Evolutionary conservation across 2,113 vertebrate species (phyloP).

Genomic region (Nanorana parkeri): DNA sequence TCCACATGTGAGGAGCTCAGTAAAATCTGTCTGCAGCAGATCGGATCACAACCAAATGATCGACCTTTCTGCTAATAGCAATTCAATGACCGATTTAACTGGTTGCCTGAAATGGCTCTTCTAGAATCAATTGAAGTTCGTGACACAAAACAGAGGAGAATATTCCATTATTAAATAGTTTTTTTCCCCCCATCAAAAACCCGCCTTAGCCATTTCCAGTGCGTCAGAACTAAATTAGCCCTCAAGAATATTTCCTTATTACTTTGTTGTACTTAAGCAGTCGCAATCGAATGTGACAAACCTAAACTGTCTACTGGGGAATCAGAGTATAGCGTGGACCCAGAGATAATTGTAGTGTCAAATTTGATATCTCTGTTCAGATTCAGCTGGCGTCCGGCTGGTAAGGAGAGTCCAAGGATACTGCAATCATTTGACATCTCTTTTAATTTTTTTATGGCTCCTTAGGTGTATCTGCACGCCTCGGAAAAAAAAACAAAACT

Average conservation of each 20-base stretch:
- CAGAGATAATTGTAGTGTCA: slow-evolving; percentile 31
- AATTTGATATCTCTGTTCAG: slow-evolving; percentile 35
- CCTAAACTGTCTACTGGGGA: slow-evolving; percentile 1
- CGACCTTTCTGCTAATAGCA: too few relatives aligned
- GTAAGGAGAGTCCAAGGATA: slow-evolving; percentile 45
- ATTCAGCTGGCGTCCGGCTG: slow-evolving; percentile 5
- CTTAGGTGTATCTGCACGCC: slow-evolving; percentile 24
- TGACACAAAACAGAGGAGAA: too few relatives aligned
- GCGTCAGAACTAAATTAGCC: too few relatives aligned
- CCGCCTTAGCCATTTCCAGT: too few relatives aligned
- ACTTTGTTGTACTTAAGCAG: slow-evolving; percentile 16
- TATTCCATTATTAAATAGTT: too few relatives aligned
- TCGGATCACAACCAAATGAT: too few relatives aligned
- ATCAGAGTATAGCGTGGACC: neutral
- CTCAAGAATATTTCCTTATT: slow-evolving; percentile 36
- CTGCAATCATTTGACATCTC: slow-evolving; percentile 9
- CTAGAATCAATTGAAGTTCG: too few relatives aligned
- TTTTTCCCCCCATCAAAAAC: too few relatives aligned
- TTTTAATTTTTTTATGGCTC: slow-evolving; percentile 50
- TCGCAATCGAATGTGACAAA: slow-evolving; percentile 29
- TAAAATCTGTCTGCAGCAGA: too few relatives aligned
- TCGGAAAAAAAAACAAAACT: neutral
- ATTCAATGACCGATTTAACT: too few relatives aligned
- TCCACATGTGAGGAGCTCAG: too few relatives aligned
- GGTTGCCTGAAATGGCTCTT: too few relatives aligned